phyloP scores from a whole-genome alignment of 2,888 invertebrate genomes.

The Amitus sp. region DNA sequence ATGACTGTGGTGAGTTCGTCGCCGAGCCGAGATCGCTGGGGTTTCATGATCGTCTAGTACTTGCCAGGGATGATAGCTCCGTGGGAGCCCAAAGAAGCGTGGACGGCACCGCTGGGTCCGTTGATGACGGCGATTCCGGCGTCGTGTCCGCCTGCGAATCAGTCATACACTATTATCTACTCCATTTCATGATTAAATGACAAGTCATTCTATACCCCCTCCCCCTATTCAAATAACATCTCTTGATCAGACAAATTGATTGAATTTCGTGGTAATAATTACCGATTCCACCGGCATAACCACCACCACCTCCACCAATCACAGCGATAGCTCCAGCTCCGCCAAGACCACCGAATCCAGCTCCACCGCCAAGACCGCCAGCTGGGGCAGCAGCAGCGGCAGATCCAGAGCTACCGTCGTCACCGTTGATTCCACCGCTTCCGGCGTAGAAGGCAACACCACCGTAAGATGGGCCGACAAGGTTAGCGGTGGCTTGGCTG shows the following conservation, averaged over 20 bases:
- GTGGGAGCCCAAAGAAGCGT: constrained; percentile 65
- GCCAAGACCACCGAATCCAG: constrained; percentile 38
- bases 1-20: constrained; percentile 64
- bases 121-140: constrained; percentile 65
- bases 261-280: no score
- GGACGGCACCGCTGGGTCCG: constrained; percentile 65
- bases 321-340: constrained; percentile 62
- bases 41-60: constrained; percentile 63
- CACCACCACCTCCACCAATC: constrained; percentile 60
- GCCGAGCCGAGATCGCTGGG: constrained; percentile 66
- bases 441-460: constrained; percentile 63
- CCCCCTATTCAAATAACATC: no score
- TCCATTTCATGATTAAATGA: no score
- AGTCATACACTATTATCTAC: no score
- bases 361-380: constrained; percentile 49
- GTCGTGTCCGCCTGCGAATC: constrained; percentile 64
- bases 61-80: constrained; percentile 65
- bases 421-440: constrained; percentile 64
- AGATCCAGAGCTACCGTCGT: constrained; percentile 63
- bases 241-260: no score
- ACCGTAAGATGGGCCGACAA: constrained; percentile 63
- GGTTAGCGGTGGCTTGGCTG: constrained; percentile 62
- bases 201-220: no score
- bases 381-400: constrained; percentile 63
- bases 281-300: constrained; percentile 61